Percentiles rank a stretch among this genome's conserved stretches.
phyloP scores from a whole-genome alignment of 2,888 invertebrate species.

The Apodemia hepburni region DNA sequence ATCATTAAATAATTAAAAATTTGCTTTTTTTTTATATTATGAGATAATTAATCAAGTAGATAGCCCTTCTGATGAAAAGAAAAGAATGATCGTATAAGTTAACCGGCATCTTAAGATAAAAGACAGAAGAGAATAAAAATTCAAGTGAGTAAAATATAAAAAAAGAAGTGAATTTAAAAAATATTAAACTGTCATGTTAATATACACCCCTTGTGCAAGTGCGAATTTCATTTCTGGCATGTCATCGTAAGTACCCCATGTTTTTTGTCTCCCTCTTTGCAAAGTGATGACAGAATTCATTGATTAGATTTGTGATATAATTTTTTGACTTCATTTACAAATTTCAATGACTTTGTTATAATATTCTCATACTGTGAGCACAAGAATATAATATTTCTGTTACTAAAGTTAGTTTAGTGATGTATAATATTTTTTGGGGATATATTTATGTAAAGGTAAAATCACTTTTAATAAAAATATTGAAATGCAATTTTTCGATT shows the following conservation, averaged over 20 bases:
- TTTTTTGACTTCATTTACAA: neutral
- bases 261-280: constrained; percentile 18
- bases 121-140: neutral
- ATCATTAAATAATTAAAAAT: too few species aligned
- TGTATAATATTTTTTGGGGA: too few species aligned
- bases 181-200: constrained; percentile 17
- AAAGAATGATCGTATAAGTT: neutral
- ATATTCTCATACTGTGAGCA: too few species aligned
- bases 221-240: constrained; percentile 19
- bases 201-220: constrained; percentile 13
- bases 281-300: constrained; percentile 9
- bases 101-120: too few species aligned
- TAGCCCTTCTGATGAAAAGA: constrained; percentile 12
- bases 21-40: too few species aligned
- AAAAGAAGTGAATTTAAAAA: neutral
- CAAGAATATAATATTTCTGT: too few species aligned
- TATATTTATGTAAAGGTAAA: too few species aligned
- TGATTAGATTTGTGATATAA: constrained; percentile 21
- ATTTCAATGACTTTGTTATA: too few species aligned
- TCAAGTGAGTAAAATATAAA: neutral
- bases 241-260: constrained; percentile 19
- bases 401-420: too few species aligned
- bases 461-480: too few species aligned
- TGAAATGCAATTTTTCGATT: too few species aligned
- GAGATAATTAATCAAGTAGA: neutral